Evolutionary conservation across 2,888 invertebrate species (phyloP).

Genomic region (Chrysolina americana): DNA sequence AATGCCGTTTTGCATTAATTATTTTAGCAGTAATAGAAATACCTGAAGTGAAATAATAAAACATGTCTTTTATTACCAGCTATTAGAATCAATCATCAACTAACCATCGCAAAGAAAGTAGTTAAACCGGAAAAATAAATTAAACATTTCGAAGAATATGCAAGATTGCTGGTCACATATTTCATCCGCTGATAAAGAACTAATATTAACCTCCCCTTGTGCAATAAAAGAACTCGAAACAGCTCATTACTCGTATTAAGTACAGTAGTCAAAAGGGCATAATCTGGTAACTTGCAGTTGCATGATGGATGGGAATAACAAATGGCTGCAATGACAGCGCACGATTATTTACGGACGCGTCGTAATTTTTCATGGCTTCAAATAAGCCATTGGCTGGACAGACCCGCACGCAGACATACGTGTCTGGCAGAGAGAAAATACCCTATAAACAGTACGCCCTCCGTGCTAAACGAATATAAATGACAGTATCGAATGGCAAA

Average conservation of each 20-base stretch:
- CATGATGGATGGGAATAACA: conserved; percentile 61
- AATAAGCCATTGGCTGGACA: conserved; percentile 59
- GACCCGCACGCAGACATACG: conserved; percentile 47
- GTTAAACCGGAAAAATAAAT: neutral
- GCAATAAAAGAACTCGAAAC: neutral
- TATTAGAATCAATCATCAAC: neutral
- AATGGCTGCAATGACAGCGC: conserved; percentile 45
- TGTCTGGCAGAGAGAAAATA: conserved; percentile 35
- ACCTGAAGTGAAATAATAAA: too few relatives aligned
- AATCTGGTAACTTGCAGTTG: conserved; percentile 36
- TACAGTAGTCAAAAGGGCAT: conserved; percentile 30
- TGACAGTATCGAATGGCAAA: conserved; percentile 68
- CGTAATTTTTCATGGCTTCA: conserved; percentile 64
- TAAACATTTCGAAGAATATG: neutral
- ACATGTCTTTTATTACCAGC: too few relatives aligned
- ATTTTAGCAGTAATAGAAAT: too few relatives aligned
- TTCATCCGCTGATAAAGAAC: neutral
- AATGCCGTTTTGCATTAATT: too few relatives aligned
- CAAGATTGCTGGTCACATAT: neutral
- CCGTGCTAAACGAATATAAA: conserved; percentile 67
- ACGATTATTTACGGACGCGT: conserved; percentile 51
- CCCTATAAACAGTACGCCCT: conserved; percentile 27
- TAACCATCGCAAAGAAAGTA: too few relatives aligned
- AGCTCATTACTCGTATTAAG: conserved; percentile 14
- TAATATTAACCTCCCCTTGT: neutral